Conservation (phyloP, 1,140 invertebrate genomes). For the Ylistrum balloti region DNA sequence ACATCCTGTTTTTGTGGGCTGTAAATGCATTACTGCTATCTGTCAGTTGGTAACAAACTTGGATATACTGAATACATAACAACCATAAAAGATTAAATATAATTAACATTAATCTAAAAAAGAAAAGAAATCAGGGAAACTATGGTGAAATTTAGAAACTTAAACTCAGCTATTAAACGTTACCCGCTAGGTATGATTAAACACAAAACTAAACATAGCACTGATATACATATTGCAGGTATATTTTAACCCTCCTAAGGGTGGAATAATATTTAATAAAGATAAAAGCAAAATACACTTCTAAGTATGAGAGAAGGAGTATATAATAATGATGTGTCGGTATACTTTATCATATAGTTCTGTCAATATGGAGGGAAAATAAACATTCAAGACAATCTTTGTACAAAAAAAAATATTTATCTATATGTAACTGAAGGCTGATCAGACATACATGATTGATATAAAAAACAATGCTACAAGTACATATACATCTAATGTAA, state of each 20-base stretch:
- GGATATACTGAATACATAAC: too few species aligned
- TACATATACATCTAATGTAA: slow-evolving; percentile 4
- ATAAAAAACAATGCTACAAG: slow-evolving; percentile 18
- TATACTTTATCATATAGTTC: background rate
- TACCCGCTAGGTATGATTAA: too few species aligned
- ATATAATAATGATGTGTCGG: background rate
- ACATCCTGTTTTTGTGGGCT: too few species aligned
- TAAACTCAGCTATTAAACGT: too few species aligned
- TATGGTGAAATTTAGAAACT: too few species aligned
- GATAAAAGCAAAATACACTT: background rate
- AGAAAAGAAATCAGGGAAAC: too few species aligned
- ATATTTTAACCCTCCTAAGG: background rate
- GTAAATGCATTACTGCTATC: too few species aligned
- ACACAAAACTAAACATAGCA: too few species aligned
- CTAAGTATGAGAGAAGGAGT: background rate
- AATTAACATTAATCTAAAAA: too few species aligned
- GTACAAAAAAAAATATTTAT: background rate
- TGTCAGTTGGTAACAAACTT: too few species aligned
- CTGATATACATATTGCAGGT: background rate
- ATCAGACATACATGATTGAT: background rate
- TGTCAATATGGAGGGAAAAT: background rate
- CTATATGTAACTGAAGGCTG: background rate
- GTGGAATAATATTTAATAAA: background rate
- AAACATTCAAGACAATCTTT: slow-evolving; percentile 10
- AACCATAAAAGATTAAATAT: too few species aligned